Evolutionary conservation across 2,113 vertebrate genomes (phyloP), one percentile per base, ranked within the genome.

Genomic region (Hiodon alosoides): DNA sequence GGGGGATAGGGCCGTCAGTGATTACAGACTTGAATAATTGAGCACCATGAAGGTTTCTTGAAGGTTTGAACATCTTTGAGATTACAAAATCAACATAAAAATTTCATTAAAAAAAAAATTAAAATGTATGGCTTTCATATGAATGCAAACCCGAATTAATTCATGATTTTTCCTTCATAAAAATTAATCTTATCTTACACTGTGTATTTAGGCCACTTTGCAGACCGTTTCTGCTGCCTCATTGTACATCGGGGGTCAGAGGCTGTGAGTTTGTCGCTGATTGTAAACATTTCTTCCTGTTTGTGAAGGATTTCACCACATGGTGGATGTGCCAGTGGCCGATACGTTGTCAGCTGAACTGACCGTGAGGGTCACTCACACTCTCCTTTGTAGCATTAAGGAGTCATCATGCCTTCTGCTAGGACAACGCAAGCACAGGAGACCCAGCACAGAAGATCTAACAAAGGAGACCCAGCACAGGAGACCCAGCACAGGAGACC

Each of bases 361-460:
- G 68, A 61, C 71, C 17, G 6, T 66, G 57, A 73, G 55, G 69
- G 61, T 52, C 76, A 47, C 10, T 62, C 61, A 67, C 14, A 47
- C 17, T 57, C 46, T 17, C 31, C 51, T 9, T 8, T 16, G 61
- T 47, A 64, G 17, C 2, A 67, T 46, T 67, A 66, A 8, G 51
- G 57, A 65, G 10, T 72, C 46, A 58, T 31, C 61, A 77, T 69
- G 1, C 2, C 4, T 46, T 64, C 59, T 48, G 48, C 57, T 58
- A 48, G 13, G 47, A 58, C 31, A 31, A 31, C 3, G 51, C 57
- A 16, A 16, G 3, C 3, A 31, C 46, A 48, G n/a, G n/a, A 76
- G 11, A 71, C 6, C 7, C 46, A 50, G 11, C 31, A 50, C 46
- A 59, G 31, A 2, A 31, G 31, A 31, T 31, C 31, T 31, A 31